Evolutionary conservation across 2,797 vertebrate species (phyloP), one percentile per base, ranked within the genome.

Genomic region (Enteromius anoplus): DNA sequence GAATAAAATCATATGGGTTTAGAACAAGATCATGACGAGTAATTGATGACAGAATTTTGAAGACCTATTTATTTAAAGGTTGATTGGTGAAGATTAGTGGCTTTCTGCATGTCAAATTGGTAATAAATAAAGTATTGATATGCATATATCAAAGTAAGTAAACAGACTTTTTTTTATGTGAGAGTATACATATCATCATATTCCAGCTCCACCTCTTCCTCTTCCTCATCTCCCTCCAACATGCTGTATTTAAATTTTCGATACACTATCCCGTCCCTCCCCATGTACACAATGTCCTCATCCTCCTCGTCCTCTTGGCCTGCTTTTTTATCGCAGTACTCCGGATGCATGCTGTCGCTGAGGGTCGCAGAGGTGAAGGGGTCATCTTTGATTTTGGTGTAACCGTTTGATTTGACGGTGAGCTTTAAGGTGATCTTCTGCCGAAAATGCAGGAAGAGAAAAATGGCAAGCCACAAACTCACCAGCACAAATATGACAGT

Each of bases 241-340:
- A 97, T 91, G 47, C 97, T 96, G 0, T 98, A 97, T 88, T 94
- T 97, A 90, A 97, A 97, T 91, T 96, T 99, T 55, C 90, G 92
- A 89, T 98, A 99, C 82, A 99, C 91, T 0, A 96, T 97, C 76
- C 97, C 97, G 76, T 99, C 98, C 87, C 94, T 94, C 53, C 95
- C 93, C 98, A 99, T 99, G 90, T 98, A 98, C 68, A 99, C 97
- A 0, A 98, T 98, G 68, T 97, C 97, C 0, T 97, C 97, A 0
- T 97, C 96, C 0, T 97, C 96, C 0, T 96, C 92, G 0, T 95
- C 96, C 0, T 95, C 91, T 2, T 93, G 93, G 0, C 92, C 89
- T 0, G 95, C 87, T 0, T 95, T 91, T 34, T 88, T 82, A 2
- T 97, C 96, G 11, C 90, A 94, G 83, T 96, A 97, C 55, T 97